phyloP scores from a whole-genome alignment of 2,797 vertebrate genomes.

The Paratrypauchen microcephalus region DNA sequence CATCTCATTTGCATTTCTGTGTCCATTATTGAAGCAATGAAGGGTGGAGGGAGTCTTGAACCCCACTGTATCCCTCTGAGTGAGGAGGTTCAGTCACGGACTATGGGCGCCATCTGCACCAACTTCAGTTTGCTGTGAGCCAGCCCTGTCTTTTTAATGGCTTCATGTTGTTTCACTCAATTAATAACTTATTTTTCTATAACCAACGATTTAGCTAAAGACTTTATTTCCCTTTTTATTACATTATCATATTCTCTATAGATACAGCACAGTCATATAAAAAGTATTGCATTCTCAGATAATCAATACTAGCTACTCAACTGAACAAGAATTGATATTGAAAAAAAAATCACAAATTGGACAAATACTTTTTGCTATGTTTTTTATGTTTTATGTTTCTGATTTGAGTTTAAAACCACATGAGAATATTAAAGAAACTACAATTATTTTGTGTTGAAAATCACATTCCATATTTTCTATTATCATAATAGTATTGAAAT shows the following conservation, averaged over 20 bases:
- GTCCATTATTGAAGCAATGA: slow-evolving; percentile 55
- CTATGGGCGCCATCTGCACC: slow-evolving; percentile 22
- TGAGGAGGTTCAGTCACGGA: slow-evolving; percentile 29
- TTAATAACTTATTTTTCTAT: slow-evolving; percentile 19
- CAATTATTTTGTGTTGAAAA: too few species aligned
- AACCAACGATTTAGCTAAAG: slow-evolving; percentile 1
- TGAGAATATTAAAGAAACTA: too few species aligned
- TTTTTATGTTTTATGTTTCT: too few species aligned
- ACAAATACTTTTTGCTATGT: too few species aligned
- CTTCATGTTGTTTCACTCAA: slow-evolving; percentile 6
- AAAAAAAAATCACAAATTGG: too few species aligned
- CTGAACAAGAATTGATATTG: too few species aligned
- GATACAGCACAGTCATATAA: too few species aligned
- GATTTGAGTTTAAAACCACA: too few species aligned
- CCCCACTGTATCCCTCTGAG: slow-evolving; percentile 26
- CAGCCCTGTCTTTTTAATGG: slow-evolving; percentile 19
- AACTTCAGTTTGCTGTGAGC: slow-evolving; percentile 14
- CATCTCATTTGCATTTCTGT: slow-evolving; percentile 49
- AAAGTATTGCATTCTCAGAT: too few species aligned
- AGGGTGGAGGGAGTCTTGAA: slow-evolving; percentile 51
- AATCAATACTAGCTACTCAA: too few species aligned
- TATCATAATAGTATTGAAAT: too few species aligned
- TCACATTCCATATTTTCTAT: too few species aligned
- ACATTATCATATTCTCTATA: slow-evolving; percentile 2
- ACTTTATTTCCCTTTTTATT: not conserved